phyloP scores from a whole-genome alignment of 2,797 vertebrate genomes.

The Hephaestus fuliginosus region DNA sequence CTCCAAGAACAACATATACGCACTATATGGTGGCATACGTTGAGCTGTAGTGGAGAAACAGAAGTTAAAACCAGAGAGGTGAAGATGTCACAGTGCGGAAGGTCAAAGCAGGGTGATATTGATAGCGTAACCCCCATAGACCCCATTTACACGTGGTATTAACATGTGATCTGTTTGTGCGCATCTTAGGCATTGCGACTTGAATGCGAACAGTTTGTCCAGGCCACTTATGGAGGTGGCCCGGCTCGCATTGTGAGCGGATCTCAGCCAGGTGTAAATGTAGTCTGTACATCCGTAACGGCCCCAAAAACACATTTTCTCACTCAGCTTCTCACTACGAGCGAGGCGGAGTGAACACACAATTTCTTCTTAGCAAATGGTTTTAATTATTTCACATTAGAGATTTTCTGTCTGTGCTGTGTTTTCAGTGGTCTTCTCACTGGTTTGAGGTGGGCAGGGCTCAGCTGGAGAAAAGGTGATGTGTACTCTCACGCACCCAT shows the following conservation, averaged over 20 bases:
- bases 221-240: background rate
- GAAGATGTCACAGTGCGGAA: conserved; percentile 3
- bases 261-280: background rate
- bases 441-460: background rate
- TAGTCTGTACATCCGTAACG: background rate
- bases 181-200: background rate
- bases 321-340: background rate
- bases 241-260: background rate
- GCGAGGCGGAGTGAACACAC: background rate
- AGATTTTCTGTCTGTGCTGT: background rate
- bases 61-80: background rate
- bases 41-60: background rate
- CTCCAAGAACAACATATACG: background rate
- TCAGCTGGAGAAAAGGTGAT: background rate
- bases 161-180: conserved; percentile 23
- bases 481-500: background rate
- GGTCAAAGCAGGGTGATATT: background rate
- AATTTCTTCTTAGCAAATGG: background rate
- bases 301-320: background rate
- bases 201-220: background rate
- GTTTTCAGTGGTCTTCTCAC: background rate
- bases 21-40: background rate
- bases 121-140: background rate
- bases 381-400: background rate
- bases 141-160: conserved; percentile 21